Base-by-base conservation (phyloP, 2,113 vertebrate species). In the Siphamia tubifer region DNA sequence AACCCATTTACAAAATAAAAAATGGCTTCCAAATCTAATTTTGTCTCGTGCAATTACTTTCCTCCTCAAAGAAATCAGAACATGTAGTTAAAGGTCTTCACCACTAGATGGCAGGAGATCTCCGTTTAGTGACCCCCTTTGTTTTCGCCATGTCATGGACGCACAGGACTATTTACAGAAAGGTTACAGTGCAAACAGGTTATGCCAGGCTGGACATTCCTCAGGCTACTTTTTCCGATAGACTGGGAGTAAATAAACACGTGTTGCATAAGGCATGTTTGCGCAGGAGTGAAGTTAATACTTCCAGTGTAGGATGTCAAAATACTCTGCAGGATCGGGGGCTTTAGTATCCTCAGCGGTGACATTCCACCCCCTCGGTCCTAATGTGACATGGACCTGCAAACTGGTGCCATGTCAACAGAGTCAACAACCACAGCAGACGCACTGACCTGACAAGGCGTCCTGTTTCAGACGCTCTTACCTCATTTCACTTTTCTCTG, bases 1-100 rank as follows among this genome's bases (percentile, higher is more conserved):
- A 95, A 96, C 94, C 92, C 92, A 94, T 93, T 88, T 87, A 74
- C 78, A 73, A 78, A 90, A 86, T 82, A 89, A 87, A 81, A 81
- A 76, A 76, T 58, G 70, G 79, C 83, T 91, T 85, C 67, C 89
- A 17, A 94, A 93, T 94, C 94, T 93, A 92, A 94, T 90, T 92
- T 93, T 85, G 25, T 84, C 39, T 40, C 53, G 53, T 15, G 7
- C 15, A 70, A 65, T 69, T 39, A 45, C 23, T 31, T 44, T 16
- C 10, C 1, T n/a, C 25, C 8, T 21, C 1, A 23, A 24, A n/a
- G 0, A 6, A 27, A 8, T 15, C 3, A 9, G 8, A 8, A 2
- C 19, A 0, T 72, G 87, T 25, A 74, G 52, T 69, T 31, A 10
- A 15, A 0, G 0, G 0, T 1, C 27, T 15, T 12, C 2, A 7